These are phyloP conservation scores for Hecatera dysodea DNA, from an alignment of 2,888 invertebrate genomes.

Conservation along the genomic window DNA sequence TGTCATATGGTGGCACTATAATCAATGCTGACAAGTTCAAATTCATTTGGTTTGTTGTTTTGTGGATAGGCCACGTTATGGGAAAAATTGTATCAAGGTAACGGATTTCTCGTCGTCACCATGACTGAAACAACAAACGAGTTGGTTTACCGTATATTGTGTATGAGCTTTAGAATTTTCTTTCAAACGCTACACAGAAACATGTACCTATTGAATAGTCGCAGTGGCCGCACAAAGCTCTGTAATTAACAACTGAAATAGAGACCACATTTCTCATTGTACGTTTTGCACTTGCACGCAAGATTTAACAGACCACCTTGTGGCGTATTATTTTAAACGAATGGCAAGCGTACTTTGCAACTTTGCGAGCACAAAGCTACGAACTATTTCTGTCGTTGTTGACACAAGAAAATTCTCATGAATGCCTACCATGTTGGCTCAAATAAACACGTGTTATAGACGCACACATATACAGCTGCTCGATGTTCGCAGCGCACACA, in stretches of 20 bases:
- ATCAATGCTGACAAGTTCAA: slow-evolving; percentile 74
- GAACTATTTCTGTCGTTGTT: slow-evolving; percentile 88
- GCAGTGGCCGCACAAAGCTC: slow-evolving; percentile 24
- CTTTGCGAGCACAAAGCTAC: slow-evolving; percentile 86
- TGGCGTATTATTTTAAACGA: slow-evolving; percentile 59
- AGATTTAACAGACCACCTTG: slow-evolving; percentile 45
- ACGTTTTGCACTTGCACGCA: slow-evolving; percentile 44
- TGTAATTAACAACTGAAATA: slow-evolving; percentile 54
- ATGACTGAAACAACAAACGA: slow-evolving; percentile 4
- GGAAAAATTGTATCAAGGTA: slow-evolving; percentile 41
- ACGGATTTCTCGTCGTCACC: background rate
- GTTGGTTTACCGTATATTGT: background rate
- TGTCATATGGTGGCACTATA: slow-evolving; percentile 78
- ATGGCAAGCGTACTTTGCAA: slow-evolving; percentile 70
- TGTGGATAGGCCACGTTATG: slow-evolving; percentile 47
- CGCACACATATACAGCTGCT: slow-evolving; percentile 67
- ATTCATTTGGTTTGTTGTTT: slow-evolving; percentile 64
- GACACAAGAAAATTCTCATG: slow-evolving; percentile 90
- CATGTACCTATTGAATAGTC: slow-evolving; percentile 2
- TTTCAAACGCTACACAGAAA: background rate
- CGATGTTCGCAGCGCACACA: slow-evolving; percentile 77
- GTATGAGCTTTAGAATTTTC: background rate
- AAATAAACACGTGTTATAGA: slow-evolving; percentile 85
- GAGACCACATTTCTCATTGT: slow-evolving; percentile 42
- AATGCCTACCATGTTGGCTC: slow-evolving; percentile 87